Evolutionary conservation across 2,113 vertebrate genomes (phyloP).

Genomic region (Camelus dromedarius): DNA sequence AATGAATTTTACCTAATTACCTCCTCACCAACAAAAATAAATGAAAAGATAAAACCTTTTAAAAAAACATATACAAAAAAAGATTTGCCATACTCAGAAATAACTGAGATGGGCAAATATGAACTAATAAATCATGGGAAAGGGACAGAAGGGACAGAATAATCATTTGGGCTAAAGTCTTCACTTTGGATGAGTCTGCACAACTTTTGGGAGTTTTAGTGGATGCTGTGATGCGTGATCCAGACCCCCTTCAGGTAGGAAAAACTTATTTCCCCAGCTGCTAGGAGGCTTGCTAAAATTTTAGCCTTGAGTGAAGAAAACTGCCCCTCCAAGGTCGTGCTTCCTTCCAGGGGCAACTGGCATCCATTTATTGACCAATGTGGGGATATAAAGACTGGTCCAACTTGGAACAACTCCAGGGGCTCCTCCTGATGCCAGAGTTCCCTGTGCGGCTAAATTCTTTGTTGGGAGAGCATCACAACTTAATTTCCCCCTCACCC

Average conservation of each 20-base stretch:
- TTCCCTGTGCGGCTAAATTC: background rate
- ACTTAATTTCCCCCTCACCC: background rate
- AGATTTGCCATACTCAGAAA: background rate
- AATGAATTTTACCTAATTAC: too few relatives aligned
- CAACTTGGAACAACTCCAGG: background rate
- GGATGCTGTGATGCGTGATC: background rate
- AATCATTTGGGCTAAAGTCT: background rate
- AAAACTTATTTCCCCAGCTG: background rate
- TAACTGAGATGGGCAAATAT: background rate
- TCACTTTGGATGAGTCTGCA: background rate
- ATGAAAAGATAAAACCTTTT: too few relatives aligned
- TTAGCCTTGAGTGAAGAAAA: background rate
- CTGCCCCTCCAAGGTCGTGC: background rate
- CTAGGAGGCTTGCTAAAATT: background rate
- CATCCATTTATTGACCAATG: background rate
- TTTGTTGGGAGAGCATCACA: background rate
- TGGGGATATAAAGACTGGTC: background rate
- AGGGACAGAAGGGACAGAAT: background rate
- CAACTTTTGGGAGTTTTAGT: background rate
- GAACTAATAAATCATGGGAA: background rate
- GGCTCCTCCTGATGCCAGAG: background rate
- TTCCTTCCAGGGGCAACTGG: background rate
- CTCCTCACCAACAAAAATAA: too few relatives aligned
- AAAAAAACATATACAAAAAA: too few relatives aligned
- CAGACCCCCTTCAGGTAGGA: background rate